Conservation (phyloP, 2,113 vertebrate genomes). For the Camelus bactrianus region DNA sequence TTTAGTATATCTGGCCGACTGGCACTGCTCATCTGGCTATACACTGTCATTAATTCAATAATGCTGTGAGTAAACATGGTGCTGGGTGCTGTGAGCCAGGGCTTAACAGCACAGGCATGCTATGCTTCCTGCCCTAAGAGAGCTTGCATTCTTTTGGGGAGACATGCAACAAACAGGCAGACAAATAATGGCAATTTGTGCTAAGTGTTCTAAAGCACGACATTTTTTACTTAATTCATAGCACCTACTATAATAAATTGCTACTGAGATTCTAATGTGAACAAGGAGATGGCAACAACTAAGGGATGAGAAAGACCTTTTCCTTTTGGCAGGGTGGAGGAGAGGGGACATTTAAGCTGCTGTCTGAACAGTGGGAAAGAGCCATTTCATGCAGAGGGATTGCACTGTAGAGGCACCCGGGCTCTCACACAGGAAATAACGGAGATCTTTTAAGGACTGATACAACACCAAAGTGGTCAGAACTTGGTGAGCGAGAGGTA, state of each 20-base stretch:
- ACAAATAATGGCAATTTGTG: background rate
- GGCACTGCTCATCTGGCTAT: no score
- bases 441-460: background rate
- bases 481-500: background rate
- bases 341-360: background rate
- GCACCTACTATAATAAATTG: background rate
- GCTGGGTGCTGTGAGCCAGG: fast-evolving
- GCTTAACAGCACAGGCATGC: fast-evolving
- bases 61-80: fast-evolving
- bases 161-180: background rate
- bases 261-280: background rate
- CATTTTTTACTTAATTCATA: background rate
- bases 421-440: fast-evolving
- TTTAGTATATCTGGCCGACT: fast-evolving
- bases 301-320: background rate
- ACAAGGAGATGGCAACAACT: background rate
- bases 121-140: background rate
- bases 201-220: background rate
- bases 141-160: background rate
- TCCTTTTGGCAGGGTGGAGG: background rate
- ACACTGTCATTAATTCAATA: background rate
- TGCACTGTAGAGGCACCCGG: fast-evolving
- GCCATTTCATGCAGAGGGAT: background rate
- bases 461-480: background rate
- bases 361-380: background rate